Base-by-base conservation (phyloP, 1,140 invertebrate genomes). In the Brachionus manjavacas region DNA sequence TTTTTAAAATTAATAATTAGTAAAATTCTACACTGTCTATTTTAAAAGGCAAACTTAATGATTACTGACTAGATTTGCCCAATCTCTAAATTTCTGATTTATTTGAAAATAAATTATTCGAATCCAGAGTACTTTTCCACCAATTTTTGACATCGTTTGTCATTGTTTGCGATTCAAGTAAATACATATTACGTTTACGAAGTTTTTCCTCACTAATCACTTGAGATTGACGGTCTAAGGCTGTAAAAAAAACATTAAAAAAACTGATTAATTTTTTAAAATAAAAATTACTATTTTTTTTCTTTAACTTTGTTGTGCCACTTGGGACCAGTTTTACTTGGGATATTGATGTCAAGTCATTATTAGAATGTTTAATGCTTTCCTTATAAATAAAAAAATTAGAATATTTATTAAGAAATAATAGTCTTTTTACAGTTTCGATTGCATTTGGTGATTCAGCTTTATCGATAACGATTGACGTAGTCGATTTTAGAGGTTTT, bases 101-200 rank as follows among this genome's bases (percentile, higher is more conserved):
- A 76, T 76, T 76, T 25, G 39, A 46, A 76, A 76, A 76, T 49
- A 76, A 35, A 28, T 76, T 76, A 76, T 76, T 76, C 41, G 41
- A 46, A 76, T 76, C 72, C n/a, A 81, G 31, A 14, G 79, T 68
- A 35, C 25, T 28, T 39, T 68, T 60, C 79, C 79, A 81, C 79
- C 79, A 81, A 64, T 81, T 81, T 68, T 81, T 81, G 11, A 81
- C 79, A 68, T 81, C 79, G 12, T 20, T 43, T 20, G 52, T 60
- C 79, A 68, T 81, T 39, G 49, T 81, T 43, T 81, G 52, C 8
- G 79, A 64, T 25, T 81, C 79, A 6, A 64, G 16, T 1, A 81
- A 11, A 46, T 43, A 81, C 52, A 68, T 81, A 39, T 60, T 81
- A 35, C 52, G 16, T 43, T 81, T 81, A 11, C 60, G 55, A 41